phyloP scores from a whole-genome alignment of 2,888 invertebrate genomes.

The Nezara viridula region DNA sequence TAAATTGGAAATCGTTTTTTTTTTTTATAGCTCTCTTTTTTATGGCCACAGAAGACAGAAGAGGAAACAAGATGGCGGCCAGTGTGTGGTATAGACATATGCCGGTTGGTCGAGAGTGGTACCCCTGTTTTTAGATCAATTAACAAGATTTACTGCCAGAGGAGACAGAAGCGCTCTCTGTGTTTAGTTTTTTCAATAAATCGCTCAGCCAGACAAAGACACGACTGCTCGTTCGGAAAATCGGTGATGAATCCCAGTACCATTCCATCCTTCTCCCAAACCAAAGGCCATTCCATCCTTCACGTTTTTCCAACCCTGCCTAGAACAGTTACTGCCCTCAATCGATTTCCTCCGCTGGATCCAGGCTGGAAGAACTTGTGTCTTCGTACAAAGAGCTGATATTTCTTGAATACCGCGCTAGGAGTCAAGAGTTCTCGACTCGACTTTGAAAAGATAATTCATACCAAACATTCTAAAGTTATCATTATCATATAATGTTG shows the following conservation, averaged over 20 bases:
- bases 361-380: not conserved
- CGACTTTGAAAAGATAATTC: too few species aligned
- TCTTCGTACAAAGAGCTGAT: not conserved
- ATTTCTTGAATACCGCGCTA: not conserved
- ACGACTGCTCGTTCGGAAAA: slow-evolving; percentile 41
- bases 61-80: not conserved
- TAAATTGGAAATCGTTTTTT: not conserved
- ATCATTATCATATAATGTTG: too few species aligned
- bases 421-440: too few species aligned
- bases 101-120: not conserved
- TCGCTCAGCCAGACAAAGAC: not conserved
- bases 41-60: not conserved
- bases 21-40: too few species aligned
- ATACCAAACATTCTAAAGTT: too few species aligned
- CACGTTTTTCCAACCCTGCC: not conserved
- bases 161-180: not conserved
- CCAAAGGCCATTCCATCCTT: not conserved
- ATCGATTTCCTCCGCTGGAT: not conserved
- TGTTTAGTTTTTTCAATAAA: slow-evolving; percentile 47
- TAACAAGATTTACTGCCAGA: slow-evolving; percentile 35
- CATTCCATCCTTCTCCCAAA: too few species aligned
- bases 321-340: not conserved
- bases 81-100: not conserved
- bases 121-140: slow-evolving; percentile 44
- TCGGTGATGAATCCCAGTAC: slow-evolving; percentile 25